Evolutionary conservation across 37 sponge, comb jelly and placozoan genomes (phyloP).

Genomic region (Crambe crambe): DNA sequence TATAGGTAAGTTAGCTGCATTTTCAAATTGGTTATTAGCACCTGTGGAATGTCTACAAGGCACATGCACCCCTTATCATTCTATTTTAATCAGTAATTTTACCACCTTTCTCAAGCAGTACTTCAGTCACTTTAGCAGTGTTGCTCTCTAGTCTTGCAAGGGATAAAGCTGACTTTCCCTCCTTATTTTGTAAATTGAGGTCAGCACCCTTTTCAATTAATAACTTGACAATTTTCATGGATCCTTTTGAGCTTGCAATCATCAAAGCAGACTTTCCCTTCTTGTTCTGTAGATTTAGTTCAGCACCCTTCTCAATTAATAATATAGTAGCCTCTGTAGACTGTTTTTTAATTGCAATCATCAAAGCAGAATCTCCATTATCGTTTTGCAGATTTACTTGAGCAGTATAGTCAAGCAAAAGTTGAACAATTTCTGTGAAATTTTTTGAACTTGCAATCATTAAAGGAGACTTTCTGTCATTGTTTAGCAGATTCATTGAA

Average conservation of each 20-base stretch:
- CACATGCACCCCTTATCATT: no score
- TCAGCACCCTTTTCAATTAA: background rate
- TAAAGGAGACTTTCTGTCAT: background rate
- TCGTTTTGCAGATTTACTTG: conserved; percentile 10
- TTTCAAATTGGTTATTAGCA: no score
- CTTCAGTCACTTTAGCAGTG: no score
- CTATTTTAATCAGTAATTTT: no score
- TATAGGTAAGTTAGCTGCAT: no score
- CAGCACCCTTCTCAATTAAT: no score
- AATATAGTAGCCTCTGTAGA: no score
- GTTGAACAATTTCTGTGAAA: background rate
- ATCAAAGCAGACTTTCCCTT: background rate
- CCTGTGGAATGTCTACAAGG: no score
- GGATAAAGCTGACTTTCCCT: background rate
- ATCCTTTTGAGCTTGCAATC: background rate
- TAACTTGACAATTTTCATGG: background rate
- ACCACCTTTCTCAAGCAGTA: no score
- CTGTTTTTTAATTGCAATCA: background rate
- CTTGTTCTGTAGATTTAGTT: no score
- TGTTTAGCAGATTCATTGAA: background rate
- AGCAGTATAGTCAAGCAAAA: background rate
- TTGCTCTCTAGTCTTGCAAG: no score
- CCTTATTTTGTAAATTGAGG: background rate
- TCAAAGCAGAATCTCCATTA: conserved; percentile 1
- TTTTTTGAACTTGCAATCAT: background rate